A percentile compares a stretch with the other conserved stretches of the same genome.
These are phyloP conservation scores for Phataginus tetradactyla DNA, from an alignment of 2,797 vertebrate species.

Conservation along the genomic window DNA sequence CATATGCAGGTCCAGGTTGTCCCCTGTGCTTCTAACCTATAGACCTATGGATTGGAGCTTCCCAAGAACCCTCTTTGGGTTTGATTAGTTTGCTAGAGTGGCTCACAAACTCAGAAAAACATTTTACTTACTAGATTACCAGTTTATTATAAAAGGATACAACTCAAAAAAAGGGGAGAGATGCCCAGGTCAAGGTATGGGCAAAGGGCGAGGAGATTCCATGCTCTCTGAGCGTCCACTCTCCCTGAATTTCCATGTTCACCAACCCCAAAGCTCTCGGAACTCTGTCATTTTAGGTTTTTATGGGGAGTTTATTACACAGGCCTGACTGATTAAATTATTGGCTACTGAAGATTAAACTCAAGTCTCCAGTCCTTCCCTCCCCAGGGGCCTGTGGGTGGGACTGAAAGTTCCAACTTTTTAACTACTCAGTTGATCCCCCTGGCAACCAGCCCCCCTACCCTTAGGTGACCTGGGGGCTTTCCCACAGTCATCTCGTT, in stretches of 20 bases:
- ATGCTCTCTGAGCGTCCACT: accelerated
- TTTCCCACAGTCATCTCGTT: background rate
- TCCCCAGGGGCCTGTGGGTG: background rate
- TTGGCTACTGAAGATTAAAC: background rate
- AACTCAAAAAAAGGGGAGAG: background rate
- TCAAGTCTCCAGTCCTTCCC: background rate
- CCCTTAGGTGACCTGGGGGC: background rate
- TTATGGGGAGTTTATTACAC: background rate
- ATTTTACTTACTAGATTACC: background rate
- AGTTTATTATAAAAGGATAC: background rate
- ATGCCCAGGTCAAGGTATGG: background rate
- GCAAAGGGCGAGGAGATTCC: background rate
- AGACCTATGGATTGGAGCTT: background rate
- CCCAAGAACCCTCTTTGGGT: background rate
- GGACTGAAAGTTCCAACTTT: background rate
- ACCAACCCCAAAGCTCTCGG: background rate
- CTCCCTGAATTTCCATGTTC: background rate
- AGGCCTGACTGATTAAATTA: background rate
- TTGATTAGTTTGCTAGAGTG: background rate
- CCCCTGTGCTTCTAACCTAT: background rate
- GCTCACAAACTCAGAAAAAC: background rate
- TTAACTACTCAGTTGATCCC: background rate
- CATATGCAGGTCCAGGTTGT: background rate
- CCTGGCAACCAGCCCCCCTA: background rate
- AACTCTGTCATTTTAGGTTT: background rate